phyloP scores from a whole-genome alignment of 2,888 invertebrate genomes.

The Tetropium fuscum region DNA sequence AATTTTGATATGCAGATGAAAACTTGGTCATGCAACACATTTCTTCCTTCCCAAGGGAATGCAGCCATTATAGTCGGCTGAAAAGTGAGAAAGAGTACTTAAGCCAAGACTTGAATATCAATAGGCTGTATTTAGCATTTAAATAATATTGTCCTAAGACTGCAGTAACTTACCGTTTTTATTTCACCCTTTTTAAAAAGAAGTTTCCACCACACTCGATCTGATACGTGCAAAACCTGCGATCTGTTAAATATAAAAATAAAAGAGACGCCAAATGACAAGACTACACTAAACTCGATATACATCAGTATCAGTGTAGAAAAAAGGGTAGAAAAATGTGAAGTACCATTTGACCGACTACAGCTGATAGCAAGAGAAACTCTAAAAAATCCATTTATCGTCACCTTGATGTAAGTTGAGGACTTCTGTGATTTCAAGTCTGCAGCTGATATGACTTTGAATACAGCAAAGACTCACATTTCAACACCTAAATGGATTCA shows the following conservation, averaged over 20 bases:
- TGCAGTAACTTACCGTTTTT: too few relatives aligned
- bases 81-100: too few relatives aligned
- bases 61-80: too few relatives aligned
- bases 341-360: slow-evolving; percentile 28
- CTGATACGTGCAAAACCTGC: slow-evolving; percentile 2
- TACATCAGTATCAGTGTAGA: slow-evolving; percentile 29
- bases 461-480: slow-evolving; percentile 31
- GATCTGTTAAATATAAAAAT: slow-evolving; percentile 8
- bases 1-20: too few relatives aligned
- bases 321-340: slow-evolving; percentile 23
- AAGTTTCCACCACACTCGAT: not conserved
- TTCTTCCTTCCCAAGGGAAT: too few relatives aligned
- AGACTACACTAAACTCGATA: slow-evolving; percentile 17
- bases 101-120: too few relatives aligned
- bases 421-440: slow-evolving; percentile 30
- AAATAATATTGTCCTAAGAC: too few relatives aligned
- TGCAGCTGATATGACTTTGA: slow-evolving; percentile 13
- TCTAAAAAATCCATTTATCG: slow-evolving; percentile 27
- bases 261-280: not conserved
- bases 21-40: too few relatives aligned
- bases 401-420: slow-evolving; percentile 28
- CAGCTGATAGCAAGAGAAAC: slow-evolving; percentile 28
- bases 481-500: slow-evolving; percentile 28
- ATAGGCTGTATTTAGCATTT: too few relatives aligned
- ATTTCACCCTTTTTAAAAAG: too few relatives aligned